These are phyloP conservation scores for Camelus bactrianus DNA, from an alignment of 2,113 vertebrate genomes.

Conservation along the genomic window DNA sequence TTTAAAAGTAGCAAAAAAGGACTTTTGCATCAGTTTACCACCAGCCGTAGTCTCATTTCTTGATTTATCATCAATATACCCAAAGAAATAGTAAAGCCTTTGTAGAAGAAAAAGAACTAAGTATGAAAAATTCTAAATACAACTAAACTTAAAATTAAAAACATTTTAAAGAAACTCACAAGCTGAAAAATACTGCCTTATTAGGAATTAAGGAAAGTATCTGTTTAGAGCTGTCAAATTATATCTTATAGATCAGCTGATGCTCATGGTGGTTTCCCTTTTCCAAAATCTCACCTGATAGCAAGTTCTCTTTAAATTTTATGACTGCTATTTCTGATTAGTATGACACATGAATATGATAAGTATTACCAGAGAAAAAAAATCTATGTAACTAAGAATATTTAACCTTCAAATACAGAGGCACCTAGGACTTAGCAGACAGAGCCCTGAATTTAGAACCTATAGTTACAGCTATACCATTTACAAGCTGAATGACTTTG, in stretches of 20 bases:
- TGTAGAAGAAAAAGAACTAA: neutral
- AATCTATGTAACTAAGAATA: constrained; percentile 40
- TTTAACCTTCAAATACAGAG: neutral
- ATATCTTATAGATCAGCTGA: neutral
- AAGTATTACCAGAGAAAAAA: neutral
- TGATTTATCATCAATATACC: neutral
- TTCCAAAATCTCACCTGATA: constrained; percentile 2
- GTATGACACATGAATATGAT: neutral
- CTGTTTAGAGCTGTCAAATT: neutral
- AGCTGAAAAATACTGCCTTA: neutral
- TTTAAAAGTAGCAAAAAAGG: constrained; percentile 1
- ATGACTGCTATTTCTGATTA: neutral
- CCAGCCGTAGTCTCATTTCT: neutral
- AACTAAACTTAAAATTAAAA: neutral
- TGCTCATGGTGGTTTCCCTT: neutral
- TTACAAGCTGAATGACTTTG: neutral
- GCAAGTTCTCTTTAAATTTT: neutral
- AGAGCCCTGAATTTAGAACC: neutral
- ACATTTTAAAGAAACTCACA: neutral
- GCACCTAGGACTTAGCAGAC: neutral
- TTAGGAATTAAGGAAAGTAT: neutral
- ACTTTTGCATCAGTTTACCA: neutral
- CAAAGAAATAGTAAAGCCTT: neutral
- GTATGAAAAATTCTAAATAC: neutral
- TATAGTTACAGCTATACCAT: neutral